These are phyloP conservation scores for Hoplodrina ambigua DNA, from an alignment of 2,888 invertebrate genomes.

Conservation along the genomic window DNA sequence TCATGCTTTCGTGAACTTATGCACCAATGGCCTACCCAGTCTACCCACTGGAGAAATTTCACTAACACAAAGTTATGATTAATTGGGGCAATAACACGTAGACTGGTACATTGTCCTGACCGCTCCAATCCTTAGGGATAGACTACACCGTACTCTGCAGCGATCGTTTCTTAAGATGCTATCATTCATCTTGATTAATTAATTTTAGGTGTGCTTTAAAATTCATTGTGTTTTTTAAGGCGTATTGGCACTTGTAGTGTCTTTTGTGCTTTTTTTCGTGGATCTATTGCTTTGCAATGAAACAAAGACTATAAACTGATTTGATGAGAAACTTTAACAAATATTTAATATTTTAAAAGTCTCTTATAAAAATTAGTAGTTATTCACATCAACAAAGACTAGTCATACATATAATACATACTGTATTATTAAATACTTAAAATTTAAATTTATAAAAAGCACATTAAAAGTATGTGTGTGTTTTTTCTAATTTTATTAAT, in stretches of 20 bases:
- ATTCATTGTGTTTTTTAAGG: background rate
- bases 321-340: background rate
- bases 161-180: constrained; percentile 52
- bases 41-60: constrained; percentile 84
- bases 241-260: too few relatives aligned
- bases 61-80: constrained; percentile 90
- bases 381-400: too few relatives aligned
- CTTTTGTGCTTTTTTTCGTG: background rate
- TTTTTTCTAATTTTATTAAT: too few relatives aligned
- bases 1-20: constrained; percentile 88
- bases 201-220: background rate
- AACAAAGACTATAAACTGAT: background rate
- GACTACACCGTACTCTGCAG: constrained; percentile 44
- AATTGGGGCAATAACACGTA: constrained; percentile 88
- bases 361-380: too few relatives aligned
- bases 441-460: too few relatives aligned
- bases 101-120: constrained; percentile 80
- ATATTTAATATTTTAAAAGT: too few relatives aligned
- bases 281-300: background rate
- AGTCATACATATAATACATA: too few relatives aligned
- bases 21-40: constrained; percentile 82
- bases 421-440: too few relatives aligned
- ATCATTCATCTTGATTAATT: constrained; percentile 55
- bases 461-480: too few relatives aligned
- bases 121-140: constrained; percentile 60